phyloP scores from a whole-genome alignment of 2,113 vertebrate species.

The Arenaria interpres region DNA sequence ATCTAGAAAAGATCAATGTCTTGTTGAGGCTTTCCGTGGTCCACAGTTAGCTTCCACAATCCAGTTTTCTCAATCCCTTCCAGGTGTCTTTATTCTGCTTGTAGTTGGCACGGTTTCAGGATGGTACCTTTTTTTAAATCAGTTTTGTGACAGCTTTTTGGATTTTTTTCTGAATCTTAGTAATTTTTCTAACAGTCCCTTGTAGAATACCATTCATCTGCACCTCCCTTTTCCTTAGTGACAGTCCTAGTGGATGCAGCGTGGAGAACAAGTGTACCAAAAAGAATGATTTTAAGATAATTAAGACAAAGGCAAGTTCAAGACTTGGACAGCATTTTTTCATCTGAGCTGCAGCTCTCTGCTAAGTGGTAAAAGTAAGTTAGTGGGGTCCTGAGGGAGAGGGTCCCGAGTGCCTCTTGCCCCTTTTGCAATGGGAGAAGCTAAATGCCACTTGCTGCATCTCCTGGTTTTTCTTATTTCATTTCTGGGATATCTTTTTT shows the following conservation, averaged over 20 bases:
- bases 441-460: not conserved
- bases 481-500: not conserved
- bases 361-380: not conserved
- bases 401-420: not conserved
- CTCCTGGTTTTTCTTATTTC: not conserved
- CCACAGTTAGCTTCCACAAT: not conserved
- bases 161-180: not conserved
- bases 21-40: not conserved
- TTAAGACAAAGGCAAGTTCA: not conserved
- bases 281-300: not conserved
- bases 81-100: not conserved
- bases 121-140: not conserved
- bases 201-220: not conserved
- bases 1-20: accelerated
- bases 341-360: not conserved
- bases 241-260: not conserved
- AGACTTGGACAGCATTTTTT: not conserved
- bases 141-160: not conserved
- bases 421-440: not conserved
- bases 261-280: not conserved
- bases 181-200: not conserved
- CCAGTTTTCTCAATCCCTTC: not conserved
- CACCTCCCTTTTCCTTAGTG: not conserved
- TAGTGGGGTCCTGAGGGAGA: not conserved
- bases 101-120: not conserved